Percentiles rank a stretch among this genome's conserved stretches.
phyloP scores from a whole-genome alignment of 2,888 invertebrate species.

The Desoria tigrina region DNA sequence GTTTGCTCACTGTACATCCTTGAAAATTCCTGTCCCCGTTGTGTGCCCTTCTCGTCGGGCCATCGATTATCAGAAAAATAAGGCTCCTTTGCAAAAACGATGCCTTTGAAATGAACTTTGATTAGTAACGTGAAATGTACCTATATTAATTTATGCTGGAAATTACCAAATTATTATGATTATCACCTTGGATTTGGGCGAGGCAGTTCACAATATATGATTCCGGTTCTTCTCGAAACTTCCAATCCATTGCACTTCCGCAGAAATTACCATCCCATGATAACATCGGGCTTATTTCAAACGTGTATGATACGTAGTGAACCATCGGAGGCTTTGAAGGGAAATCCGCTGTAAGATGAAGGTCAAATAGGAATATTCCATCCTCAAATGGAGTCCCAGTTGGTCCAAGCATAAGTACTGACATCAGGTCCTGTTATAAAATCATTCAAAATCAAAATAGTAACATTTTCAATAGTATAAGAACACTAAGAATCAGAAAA shows the following conservation, averaged over 20 bases:
- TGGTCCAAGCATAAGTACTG: conserved; percentile 89
- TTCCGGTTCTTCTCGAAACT: conserved; percentile 74
- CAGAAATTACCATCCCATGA: conserved; percentile 93
- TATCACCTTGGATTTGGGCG: conserved; percentile 84
- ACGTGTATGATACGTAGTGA: conserved; percentile 88
- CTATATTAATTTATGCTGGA: background rate
- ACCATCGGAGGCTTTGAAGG: conserved; percentile 85
- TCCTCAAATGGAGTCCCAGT: conserved; percentile 91
- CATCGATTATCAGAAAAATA: conserved; percentile 97
- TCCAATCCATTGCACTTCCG: conserved; percentile 81
- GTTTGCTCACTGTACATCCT: conserved; percentile 97
- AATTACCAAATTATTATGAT: too few relatives aligned
- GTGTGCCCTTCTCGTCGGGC: conserved; percentile 85
- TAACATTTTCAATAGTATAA: background rate
- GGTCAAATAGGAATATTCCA: conserved; percentile 90
- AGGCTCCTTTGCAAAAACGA: conserved; percentile 89
- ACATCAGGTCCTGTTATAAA: conserved; percentile 69
- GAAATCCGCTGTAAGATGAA: conserved; percentile 88
- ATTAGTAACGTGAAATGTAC: conserved; percentile 9
- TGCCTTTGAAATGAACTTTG: conserved; percentile 61
- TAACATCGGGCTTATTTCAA: conserved; percentile 89
- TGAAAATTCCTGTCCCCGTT: conserved; percentile 87
- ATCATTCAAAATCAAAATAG: background rate
- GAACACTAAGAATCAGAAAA: background rate
- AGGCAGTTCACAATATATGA: conserved; percentile 75